Percentiles rank a stretch among this genome's conserved stretches.
Evolutionary conservation across 2,113 vertebrate species (phyloP).

Genomic region (Apteryx mantelli): DNA sequence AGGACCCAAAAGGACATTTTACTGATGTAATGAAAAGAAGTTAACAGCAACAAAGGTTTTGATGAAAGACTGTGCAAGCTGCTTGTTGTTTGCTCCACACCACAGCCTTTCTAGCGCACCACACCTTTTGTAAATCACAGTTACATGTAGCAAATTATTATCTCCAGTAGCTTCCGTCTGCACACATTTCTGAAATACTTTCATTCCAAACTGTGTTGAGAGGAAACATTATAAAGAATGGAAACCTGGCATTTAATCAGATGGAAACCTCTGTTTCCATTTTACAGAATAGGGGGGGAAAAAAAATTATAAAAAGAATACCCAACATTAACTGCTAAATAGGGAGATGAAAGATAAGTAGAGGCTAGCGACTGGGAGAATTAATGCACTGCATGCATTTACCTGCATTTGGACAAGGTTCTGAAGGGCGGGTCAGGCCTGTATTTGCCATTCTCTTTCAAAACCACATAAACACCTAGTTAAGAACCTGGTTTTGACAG

Average conservation of each 20-base stretch:
- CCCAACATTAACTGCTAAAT: background rate
- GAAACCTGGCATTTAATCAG: constrained; percentile 55
- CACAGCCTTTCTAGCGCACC: background rate
- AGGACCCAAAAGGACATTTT: background rate
- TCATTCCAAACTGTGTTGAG: background rate
- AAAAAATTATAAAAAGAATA: constrained; percentile 13
- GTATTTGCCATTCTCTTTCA: background rate
- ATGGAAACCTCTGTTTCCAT: constrained; percentile 62
- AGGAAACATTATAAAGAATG: constrained; percentile 49
- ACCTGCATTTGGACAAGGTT: background rate
- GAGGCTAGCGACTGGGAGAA: background rate
- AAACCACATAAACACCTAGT: background rate
- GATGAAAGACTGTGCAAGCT: background rate
- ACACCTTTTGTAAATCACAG: constrained; percentile 16
- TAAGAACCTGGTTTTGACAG: background rate
- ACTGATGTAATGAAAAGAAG: background rate
- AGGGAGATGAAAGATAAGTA: constrained; percentile 33
- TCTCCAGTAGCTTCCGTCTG: constrained; percentile 40
- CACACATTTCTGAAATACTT: constrained; percentile 29
- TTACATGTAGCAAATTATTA: constrained; percentile 11
- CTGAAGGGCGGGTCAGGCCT: background rate
- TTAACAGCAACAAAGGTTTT: background rate
- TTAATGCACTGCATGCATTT: background rate
- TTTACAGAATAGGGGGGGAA: background rate
- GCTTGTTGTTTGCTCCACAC: background rate